phyloP scores from a whole-genome alignment of 2,888 invertebrate genomes.

The Neria commutata region DNA sequence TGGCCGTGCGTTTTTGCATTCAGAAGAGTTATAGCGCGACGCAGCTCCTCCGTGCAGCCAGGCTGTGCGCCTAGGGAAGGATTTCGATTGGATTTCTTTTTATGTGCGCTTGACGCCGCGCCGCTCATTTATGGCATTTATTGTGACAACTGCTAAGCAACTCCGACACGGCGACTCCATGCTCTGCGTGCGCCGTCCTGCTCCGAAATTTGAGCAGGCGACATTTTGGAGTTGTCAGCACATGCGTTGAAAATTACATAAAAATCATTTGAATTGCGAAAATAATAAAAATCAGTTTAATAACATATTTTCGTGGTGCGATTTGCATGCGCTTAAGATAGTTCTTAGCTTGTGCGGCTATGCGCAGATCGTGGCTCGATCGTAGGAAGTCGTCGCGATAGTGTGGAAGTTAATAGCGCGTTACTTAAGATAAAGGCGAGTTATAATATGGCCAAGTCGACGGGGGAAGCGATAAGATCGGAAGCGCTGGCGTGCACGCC shows the following conservation, averaged over 20 bases:
- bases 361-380: background rate
- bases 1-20: too few species aligned
- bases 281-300: slow-evolving; percentile 13
- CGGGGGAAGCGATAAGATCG: background rate
- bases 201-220: too few species aligned
- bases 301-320: slow-evolving; percentile 8
- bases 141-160: too few species aligned
- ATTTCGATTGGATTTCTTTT: slow-evolving; percentile 3
- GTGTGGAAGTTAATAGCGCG: slow-evolving; percentile 5
- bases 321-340: background rate
- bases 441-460: too few species aligned
- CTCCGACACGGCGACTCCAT: too few species aligned
- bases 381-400: slow-evolving; percentile 7
- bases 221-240: slow-evolving; percentile 10
- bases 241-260: slow-evolving; percentile 9
- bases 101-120: background rate
- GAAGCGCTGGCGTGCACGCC: too few species aligned
- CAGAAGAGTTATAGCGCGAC: too few species aligned
- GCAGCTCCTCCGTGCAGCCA: too few species aligned
- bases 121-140: slow-evolving; percentile 8
- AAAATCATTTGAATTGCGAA: slow-evolving; percentile 8
- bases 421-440: slow-evolving; percentile 12
- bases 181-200: too few species aligned
- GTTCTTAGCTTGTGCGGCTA: background rate
- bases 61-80: too few species aligned